Conservation (phyloP, 2,113 vertebrate species). For the Hyla sarda region DNA sequence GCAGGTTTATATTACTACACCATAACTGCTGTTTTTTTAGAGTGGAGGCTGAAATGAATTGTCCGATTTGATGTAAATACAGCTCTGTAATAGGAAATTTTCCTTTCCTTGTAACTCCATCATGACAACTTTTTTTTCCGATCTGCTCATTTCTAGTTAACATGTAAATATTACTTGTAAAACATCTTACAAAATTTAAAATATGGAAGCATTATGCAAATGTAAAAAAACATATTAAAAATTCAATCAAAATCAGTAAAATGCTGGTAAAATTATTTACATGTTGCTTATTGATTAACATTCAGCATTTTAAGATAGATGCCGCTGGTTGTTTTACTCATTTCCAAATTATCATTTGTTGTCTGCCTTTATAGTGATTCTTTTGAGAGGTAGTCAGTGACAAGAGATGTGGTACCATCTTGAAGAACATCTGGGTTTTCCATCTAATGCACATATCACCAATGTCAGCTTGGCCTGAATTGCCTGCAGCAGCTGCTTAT, state of each 20-base stretch:
- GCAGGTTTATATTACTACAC: too few relatives aligned
- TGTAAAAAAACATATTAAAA: too few relatives aligned
- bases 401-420: conserved; percentile 45
- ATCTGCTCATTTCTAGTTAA: neutral
- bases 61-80: too few relatives aligned
- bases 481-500: conserved; percentile 57
- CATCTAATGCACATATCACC: conserved; percentile 55
- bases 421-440: conserved; percentile 56
- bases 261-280: neutral
- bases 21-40: too few relatives aligned
- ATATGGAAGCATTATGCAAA: neutral
- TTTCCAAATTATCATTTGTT: conserved; percentile 19
- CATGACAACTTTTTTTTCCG: too few relatives aligned
- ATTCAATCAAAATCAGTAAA: too few relatives aligned
- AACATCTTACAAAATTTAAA: neutral
- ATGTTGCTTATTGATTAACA: neutral
- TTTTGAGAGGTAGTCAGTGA: conserved; percentile 19
- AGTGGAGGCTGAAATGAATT: too few relatives aligned
- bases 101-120: too few relatives aligned
- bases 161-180: neutral
- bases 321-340: neutral
- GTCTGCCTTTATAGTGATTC: neutral
- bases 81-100: too few relatives aligned
- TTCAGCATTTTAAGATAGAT: neutral
- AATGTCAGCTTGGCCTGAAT: conserved; percentile 44